A percentile compares a stretch with the other conserved stretches of the same genome.
Conservation (phyloP, 2,113 vertebrate genomes). For the Cyphotilapia sp. region DNA sequence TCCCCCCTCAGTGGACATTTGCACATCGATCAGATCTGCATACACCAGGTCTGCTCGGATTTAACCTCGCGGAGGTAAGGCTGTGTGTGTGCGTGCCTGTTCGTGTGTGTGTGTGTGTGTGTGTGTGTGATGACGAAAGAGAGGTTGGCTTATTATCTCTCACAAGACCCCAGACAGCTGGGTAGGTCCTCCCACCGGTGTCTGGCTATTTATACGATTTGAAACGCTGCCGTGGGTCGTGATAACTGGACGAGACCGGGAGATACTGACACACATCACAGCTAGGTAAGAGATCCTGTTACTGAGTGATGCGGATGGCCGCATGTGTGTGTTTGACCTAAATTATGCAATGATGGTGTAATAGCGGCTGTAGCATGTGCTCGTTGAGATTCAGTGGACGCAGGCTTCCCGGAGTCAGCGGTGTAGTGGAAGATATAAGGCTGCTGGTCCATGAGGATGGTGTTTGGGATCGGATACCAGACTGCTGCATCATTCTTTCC, state of each 20-base stretch:
- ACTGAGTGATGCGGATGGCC: background rate
- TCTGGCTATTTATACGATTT: slow-evolving; percentile 58
- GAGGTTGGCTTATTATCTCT: slow-evolving; percentile 30
- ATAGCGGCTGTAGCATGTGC: slow-evolving; percentile 28
- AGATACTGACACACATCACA: slow-evolving; percentile 12
- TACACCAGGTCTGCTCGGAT: background rate
- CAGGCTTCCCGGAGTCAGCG: background rate
- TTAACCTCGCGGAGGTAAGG: slow-evolving; percentile 10
- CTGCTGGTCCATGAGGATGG: background rate
- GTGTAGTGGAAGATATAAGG: background rate
- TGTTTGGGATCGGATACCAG: background rate
- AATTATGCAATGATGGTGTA: slow-evolving; percentile 46
- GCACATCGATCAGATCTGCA: slow-evolving; percentile 3
- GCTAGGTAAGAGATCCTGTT: slow-evolving; percentile 46
- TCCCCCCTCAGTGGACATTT: background rate
- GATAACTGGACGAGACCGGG: slow-evolving; percentile 28
- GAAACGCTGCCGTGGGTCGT: slow-evolving; percentile 17
- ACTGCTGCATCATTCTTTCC: background rate
- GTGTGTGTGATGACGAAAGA: slow-evolving; percentile 5
- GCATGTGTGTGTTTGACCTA: slow-evolving; percentile 47
- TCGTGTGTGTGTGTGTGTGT: background rate
- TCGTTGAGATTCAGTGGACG: slow-evolving; percentile 2
- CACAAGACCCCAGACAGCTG: slow-evolving; percentile 30
- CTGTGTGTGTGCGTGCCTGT: background rate
- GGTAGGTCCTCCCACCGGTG: slow-evolving; percentile 61